These are phyloP conservation scores for Bursaphelenchus mucronatus DNA, from an alignment of 1,140 invertebrate species.

Conservation along the genomic window DNA sequence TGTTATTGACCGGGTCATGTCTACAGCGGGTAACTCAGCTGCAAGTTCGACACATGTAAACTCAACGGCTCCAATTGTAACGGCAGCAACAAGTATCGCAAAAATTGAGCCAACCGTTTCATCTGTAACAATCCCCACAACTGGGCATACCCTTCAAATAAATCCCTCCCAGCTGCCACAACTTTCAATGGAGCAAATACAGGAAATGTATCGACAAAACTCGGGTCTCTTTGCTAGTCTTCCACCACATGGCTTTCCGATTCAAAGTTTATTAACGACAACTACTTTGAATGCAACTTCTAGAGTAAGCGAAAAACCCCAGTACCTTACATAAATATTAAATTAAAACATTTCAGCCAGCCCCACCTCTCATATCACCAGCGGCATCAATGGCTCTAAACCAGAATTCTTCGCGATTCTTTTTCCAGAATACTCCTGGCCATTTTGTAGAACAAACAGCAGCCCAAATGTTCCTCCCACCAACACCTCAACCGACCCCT, in stretches of 20 bases:
- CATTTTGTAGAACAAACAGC: conserved; percentile 6
- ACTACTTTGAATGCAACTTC: not conserved
- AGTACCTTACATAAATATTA: no score
- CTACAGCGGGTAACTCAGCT: not conserved
- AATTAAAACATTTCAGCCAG: not conserved
- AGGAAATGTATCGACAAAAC: conserved; percentile 17
- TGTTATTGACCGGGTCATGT: conserved; percentile 20
- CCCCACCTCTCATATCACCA: not conserved
- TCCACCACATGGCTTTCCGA: not conserved
- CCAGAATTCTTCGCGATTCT: not conserved
- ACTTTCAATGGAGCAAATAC: conserved; percentile 8
- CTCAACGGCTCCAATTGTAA: not conserved
- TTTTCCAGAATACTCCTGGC: conserved; percentile 5
- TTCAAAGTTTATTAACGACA: conserved; percentile 13
- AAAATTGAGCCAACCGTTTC: not conserved
- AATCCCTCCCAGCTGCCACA: no score
- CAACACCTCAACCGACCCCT: conserved; percentile 12
- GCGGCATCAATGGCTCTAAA: no score
- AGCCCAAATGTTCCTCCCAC: conserved; percentile 17
- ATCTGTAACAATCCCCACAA: not conserved
- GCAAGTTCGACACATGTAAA: not conserved
- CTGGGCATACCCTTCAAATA: not conserved
- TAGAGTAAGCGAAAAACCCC: not conserved
- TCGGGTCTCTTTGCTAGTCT: conserved; percentile 13
- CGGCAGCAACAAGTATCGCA: not conserved